Evolutionary conservation across 2,888 invertebrate genomes (phyloP).

Genomic region (Pardosa pseudoannulata): DNA sequence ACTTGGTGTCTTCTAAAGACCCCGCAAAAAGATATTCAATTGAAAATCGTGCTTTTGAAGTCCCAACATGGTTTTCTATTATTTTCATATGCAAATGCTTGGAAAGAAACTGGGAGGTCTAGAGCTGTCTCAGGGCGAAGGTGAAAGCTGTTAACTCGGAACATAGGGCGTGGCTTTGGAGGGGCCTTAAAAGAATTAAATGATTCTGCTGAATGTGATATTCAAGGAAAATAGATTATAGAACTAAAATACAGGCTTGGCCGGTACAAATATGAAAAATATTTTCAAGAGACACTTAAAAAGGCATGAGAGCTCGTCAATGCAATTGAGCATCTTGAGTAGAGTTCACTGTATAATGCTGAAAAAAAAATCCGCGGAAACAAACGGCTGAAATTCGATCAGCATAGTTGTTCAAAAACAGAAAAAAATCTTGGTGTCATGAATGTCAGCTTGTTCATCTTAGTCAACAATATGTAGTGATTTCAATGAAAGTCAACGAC

Average conservation of each 20-base stretch:
- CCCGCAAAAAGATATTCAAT: neutral
- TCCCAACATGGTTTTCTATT: neutral
- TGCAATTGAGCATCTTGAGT: too few species aligned
- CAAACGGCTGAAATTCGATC: too few species aligned
- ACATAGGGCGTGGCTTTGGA: constrained; percentile 36
- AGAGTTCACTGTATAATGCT: too few species aligned
- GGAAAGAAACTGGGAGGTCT: constrained; percentile 39
- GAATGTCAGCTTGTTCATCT: too few species aligned
- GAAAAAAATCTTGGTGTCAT: too few species aligned
- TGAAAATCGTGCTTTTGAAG: neutral
- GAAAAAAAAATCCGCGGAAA: too few species aligned
- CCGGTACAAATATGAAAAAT: neutral
- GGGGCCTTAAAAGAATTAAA: neutral
- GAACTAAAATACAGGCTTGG: too few species aligned
- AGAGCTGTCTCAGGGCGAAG: constrained; percentile 26
- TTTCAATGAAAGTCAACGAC: too few species aligned
- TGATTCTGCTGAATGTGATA: constrained; percentile 26
- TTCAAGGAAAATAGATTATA: constrained; percentile 37
- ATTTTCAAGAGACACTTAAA: constrained; percentile 19
- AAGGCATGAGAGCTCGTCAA: too few species aligned
- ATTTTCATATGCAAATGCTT: constrained; percentile 1
- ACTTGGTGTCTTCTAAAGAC: neutral
- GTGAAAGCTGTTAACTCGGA: constrained; percentile 25
- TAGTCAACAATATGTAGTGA: too few species aligned
- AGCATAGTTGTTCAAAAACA: too few species aligned